phyloP scores from a whole-genome alignment of 2,113 vertebrate genomes.

The Oreocharis arfaki region DNA sequence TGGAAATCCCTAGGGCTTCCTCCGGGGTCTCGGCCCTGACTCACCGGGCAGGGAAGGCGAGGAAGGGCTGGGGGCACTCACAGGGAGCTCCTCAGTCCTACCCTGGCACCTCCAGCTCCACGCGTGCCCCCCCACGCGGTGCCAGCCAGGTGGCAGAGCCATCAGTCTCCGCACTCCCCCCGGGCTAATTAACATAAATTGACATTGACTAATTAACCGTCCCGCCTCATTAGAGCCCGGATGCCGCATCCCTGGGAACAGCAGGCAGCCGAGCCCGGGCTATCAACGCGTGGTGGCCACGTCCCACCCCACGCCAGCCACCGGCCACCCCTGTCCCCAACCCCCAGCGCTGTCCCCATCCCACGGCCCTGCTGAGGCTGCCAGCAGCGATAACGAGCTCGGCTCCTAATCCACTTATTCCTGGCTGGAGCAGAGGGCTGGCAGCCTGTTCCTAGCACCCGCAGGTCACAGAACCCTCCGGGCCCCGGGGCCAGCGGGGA shows the following conservation, averaged over 20 bases:
- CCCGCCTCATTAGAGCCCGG: not conserved
- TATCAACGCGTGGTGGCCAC: fast-evolving
- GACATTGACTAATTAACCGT: slow-evolving; percentile 26
- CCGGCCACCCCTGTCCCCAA: not conserved
- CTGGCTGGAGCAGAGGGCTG: not conserved
- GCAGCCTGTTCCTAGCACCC: not conserved
- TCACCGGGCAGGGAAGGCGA: fast-evolving
- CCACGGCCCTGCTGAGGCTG: not conserved
- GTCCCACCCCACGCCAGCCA: fast-evolving
- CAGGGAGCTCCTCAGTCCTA: not conserved
- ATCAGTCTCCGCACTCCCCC: not conserved
- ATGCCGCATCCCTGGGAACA: not conserved
- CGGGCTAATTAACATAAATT: not conserved
- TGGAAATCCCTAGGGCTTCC: not conserved
- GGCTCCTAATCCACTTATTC: slow-evolving; percentile 5
- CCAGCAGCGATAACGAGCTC: not conserved
- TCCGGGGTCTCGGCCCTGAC: not conserved
- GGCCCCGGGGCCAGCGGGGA: not conserved
- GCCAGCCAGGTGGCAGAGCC: not conserved
- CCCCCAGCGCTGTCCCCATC: not conserved
- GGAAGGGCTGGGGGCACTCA: fast-evolving
- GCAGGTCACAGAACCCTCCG: fast-evolving
- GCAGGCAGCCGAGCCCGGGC: not conserved
- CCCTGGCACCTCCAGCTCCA: fast-evolving
- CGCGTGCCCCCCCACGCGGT: not conserved